Conservation (phyloP, 2,113 vertebrate genomes). For the Proteles cristata region DNA sequence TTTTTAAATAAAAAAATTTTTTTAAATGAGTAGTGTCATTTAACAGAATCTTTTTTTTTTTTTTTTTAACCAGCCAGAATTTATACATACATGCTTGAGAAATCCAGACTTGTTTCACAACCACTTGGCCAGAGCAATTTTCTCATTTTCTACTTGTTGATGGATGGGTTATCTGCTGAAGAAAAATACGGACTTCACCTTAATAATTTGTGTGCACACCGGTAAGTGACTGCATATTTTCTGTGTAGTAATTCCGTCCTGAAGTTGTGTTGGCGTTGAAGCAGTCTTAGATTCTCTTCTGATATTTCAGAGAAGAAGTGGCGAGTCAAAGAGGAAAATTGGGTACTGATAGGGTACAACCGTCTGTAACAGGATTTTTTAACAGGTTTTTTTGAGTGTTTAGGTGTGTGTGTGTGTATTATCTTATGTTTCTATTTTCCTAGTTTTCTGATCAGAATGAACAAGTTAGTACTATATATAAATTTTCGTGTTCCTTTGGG, state of each 20-base stretch:
- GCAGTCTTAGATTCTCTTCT: not conserved
- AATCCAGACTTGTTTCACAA: constrained; percentile 89
- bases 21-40: not conserved
- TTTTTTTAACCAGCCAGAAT: constrained; percentile 88
- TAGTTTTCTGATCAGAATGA: not conserved
- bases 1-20: too few relatives aligned
- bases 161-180: constrained; percentile 93
- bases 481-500: not conserved
- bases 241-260: not conserved
- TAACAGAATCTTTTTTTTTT: constrained; percentile 74
- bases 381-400: not conserved
- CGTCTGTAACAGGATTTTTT: rapidly evolving
- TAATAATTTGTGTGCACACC: constrained; percentile 87
- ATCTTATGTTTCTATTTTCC: not conserved
- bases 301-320: not conserved
- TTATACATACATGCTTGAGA: constrained; percentile 95
- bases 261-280: not conserved
- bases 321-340: not conserved
- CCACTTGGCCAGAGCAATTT: constrained; percentile 92
- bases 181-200: constrained; percentile 92
- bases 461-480: rapidly evolving
- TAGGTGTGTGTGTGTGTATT: not conserved
- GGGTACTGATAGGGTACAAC: not conserved
- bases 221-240: constrained; percentile 82
- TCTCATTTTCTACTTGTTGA: constrained; percentile 93